These are phyloP conservation scores for Centruroides sculpturatus DNA, from an alignment of 1,140 invertebrate genomes.

Conservation along the genomic window DNA sequence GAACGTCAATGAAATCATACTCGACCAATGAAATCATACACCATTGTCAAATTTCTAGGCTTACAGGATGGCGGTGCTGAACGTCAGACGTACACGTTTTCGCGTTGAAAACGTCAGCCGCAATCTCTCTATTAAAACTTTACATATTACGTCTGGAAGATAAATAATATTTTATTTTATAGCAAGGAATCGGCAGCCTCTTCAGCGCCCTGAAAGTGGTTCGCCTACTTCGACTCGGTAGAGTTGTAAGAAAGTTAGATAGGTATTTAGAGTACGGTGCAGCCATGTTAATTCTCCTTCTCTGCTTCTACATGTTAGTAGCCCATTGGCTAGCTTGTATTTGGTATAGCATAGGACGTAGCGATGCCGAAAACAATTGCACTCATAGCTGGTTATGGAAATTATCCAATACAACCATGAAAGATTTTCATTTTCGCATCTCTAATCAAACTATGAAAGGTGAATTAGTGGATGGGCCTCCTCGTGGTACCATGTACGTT, in stretches of 20 bases:
- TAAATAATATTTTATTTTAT: constrained; percentile 1
- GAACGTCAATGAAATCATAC: too few relatives aligned
- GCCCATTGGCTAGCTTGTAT: constrained; percentile 98
- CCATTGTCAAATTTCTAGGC: too few relatives aligned
- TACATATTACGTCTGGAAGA: too few relatives aligned
- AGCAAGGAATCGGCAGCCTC: constrained; percentile 89
- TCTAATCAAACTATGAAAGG: constrained; percentile 17
- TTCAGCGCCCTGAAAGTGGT: constrained; percentile 99
- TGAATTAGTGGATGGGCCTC: constrained; percentile 75
- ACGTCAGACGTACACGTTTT: too few relatives aligned
- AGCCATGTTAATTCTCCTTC: constrained; percentile 91
- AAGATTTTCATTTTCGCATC: not conserved
- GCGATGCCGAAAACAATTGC: constrained; percentile 68
- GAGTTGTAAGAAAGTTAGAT: constrained; percentile 96
- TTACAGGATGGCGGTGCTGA: too few relatives aligned
- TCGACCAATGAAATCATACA: too few relatives aligned
- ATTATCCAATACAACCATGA: constrained; percentile 78
- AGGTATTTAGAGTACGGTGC: constrained; percentile 99
- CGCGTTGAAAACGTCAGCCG: too few relatives aligned
- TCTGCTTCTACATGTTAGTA: constrained; percentile 97
- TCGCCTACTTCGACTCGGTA: constrained; percentile 79
- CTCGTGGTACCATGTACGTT: constrained; percentile 45
- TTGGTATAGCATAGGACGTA: constrained; percentile 82
- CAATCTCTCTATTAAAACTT: too few relatives aligned
- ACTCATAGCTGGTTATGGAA: constrained; percentile 85